Evolutionary conservation across 2,113 vertebrate species (phyloP).

Genomic region (Antidorcas marsupialis): DNA sequence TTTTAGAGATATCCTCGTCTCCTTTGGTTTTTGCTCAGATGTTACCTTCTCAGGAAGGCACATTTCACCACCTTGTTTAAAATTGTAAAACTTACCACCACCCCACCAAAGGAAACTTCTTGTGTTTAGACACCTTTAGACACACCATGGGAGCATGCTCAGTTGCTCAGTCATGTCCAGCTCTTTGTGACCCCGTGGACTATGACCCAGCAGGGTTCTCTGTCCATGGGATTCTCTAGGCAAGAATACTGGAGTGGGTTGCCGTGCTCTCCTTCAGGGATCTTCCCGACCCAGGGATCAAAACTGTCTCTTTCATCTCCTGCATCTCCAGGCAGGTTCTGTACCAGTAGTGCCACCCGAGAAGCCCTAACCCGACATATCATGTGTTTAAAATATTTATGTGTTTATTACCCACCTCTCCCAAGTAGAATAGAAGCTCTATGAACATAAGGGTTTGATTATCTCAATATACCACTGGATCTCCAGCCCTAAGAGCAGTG

Average conservation of each 20-base stretch:
- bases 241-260: neutral
- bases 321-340: neutral
- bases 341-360: fast-evolving
- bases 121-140: neutral
- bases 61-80: neutral
- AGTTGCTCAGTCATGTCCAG: neutral
- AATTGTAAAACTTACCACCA: neutral
- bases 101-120: neutral
- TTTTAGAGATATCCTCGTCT: neutral
- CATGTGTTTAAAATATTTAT: neutral
- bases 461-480: neutral
- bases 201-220: neutral
- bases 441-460: neutral
- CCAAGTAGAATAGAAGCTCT: neutral
- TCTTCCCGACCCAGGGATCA: neutral
- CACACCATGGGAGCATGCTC: too few relatives aligned
- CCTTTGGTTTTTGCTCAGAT: neutral
- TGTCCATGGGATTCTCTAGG: neutral
- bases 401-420: neutral
- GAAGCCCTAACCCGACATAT: neutral
- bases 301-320: neutral
- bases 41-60: neutral
- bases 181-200: neutral
- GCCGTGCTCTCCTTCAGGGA: neutral
- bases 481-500: neutral